Base-by-base conservation (phyloP, 2,797 vertebrate species). In the Valencia hispanica region DNA sequence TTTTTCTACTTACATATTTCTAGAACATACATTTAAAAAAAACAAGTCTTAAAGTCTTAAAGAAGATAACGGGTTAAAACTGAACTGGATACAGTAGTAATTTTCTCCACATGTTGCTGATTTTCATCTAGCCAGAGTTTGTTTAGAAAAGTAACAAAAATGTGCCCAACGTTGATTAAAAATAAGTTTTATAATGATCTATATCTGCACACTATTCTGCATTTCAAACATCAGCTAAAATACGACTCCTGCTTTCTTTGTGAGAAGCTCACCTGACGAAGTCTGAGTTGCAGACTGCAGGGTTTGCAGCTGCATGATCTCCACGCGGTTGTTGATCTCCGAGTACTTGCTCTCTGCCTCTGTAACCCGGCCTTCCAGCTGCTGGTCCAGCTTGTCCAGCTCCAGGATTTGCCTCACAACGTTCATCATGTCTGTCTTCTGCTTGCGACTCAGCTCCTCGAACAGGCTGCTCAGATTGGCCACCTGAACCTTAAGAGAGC, bases 331-430 rank as follows among this genome's bases (percentile, higher is more conserved):
- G 95, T 98, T 97, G 92, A 99, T 97, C 75, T 99, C 97, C 0
- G 97, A 99, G 94, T 97, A 99, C 84, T 97, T 99, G 96, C 96
- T 96, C 94, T 99, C 98, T 0, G 96, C 97, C 2, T 98, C 97
- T 0, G 94, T 92, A 78, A 99, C 96, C 14, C 98, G 94, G 0
- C 92, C 89, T 89, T 98, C 97, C 85, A 97, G 95, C 89, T 95
- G 96, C 88, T 96, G 96, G 92, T 95, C 94, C 83, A 86, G 95
- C 77, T 96, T 95, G 81, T 99, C 97, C 94, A 99, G 94, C 78
- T 99, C 96, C 95, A 97, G 96, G 89, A 98, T 95, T 95, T 99
- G 97, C 95, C 96, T 95, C 78, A 97, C 94, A 27, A 99, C 90
- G 0, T 89, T 96, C 82, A 96, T 95, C 94, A 97, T 90, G 92